A percentile compares a stretch with the other conserved stretches of the same genome.
phyloP scores from a whole-genome alignment of 2,113 vertebrate species.

The Cephalopterus ornatus region DNA sequence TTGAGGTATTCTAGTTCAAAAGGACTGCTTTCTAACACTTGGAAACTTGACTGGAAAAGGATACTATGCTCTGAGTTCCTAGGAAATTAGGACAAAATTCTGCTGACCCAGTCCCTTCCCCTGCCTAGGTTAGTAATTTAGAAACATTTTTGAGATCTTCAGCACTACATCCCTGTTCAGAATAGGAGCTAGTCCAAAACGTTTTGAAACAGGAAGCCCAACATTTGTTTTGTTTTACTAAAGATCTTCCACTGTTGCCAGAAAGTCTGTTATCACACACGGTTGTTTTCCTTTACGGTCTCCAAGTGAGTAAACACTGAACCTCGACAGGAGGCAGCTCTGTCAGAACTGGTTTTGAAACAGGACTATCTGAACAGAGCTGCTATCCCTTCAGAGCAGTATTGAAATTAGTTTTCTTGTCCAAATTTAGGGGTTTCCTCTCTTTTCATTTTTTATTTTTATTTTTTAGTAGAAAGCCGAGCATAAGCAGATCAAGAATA shows the following conservation, averaged over 20 bases:
- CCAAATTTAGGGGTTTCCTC: not conserved
- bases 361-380: not conserved
- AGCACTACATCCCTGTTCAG: not conserved
- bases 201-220: not conserved
- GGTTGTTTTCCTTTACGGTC: not conserved
- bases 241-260: not conserved
- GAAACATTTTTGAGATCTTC: not conserved
- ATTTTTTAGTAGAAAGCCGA: not conserved
- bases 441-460: too few relatives aligned
- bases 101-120: not conserved
- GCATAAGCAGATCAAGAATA: not conserved
- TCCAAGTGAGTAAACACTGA: not conserved
- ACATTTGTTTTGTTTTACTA: not conserved
- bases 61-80: not conserved
- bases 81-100: not conserved
- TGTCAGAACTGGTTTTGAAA: not conserved
- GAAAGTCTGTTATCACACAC: not conserved
- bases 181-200: not conserved
- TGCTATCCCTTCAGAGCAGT: not conserved
- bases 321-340: not conserved
- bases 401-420: not conserved
- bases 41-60: not conserved
- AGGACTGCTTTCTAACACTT: not conserved
- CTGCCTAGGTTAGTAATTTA: not conserved
- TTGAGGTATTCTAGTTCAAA: not conserved